phyloP scores from a whole-genome alignment of 1,140 invertebrate species.

The Asbolus verrucosus region DNA sequence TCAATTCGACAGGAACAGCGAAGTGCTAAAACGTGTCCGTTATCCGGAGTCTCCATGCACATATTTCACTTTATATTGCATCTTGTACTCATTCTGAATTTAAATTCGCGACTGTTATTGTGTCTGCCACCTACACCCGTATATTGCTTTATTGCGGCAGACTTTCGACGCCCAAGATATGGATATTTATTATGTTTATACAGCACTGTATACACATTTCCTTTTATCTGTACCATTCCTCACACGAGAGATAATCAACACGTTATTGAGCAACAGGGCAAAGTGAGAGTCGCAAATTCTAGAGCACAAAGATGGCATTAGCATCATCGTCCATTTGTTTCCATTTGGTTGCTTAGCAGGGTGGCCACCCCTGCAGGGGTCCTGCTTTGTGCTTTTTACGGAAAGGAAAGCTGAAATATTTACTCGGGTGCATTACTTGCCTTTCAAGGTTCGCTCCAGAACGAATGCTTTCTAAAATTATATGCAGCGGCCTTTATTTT shows the following conservation, averaged over 20 bases:
- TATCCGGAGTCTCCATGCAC: slow-evolving; percentile 41
- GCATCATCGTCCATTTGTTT: slow-evolving; percentile 34
- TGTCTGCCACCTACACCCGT: slow-evolving; percentile 30
- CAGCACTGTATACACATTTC: neutral
- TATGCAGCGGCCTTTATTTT: neutral
- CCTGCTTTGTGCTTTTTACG: slow-evolving; percentile 31
- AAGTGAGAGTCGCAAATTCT: neutral
- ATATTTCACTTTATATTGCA: slow-evolving; percentile 52
- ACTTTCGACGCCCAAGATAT: slow-evolving; percentile 20
- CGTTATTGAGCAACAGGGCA: slow-evolving; percentile 19
- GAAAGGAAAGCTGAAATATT: slow-evolving; percentile 29
- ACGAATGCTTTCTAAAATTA: slow-evolving; percentile 11
- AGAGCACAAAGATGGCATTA: slow-evolving; percentile 15
- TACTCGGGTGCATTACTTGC: slow-evolving; percentile 6
- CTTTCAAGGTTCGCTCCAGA: slow-evolving; percentile 21
- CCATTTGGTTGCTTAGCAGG: slow-evolving; percentile 30
- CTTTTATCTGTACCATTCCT: neutral
- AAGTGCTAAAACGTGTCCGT: slow-evolving; percentile 54
- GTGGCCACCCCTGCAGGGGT: slow-evolving; percentile 24
- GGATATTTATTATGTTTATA: slow-evolving; percentile 20
- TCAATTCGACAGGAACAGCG: slow-evolving; percentile 42
- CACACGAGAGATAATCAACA: slow-evolving; percentile 16
- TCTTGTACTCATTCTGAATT: slow-evolving; percentile 44
- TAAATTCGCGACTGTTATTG: slow-evolving; percentile 42
- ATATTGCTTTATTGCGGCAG: slow-evolving; percentile 42